Evolutionary conservation across 2,113 vertebrate genomes (phyloP), one percentile per base, ranked within the genome.

Genomic region (Stegastes partitus): DNA sequence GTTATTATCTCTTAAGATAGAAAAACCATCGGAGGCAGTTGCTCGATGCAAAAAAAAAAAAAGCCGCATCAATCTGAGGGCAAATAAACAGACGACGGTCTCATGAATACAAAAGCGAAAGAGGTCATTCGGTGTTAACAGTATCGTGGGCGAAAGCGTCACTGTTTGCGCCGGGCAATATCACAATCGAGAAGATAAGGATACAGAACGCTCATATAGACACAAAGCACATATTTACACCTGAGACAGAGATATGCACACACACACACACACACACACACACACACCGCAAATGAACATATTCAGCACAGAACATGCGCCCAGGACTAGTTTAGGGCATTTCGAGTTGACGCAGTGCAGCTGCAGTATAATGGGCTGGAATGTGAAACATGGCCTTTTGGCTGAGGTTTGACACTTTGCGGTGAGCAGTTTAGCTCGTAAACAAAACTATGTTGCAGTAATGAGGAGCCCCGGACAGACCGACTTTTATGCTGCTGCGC

Each of bases 311-410:
- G 57, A 73, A 31, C 11, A 49, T 50, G 59, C 2, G 45, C 26
- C 50, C 63, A 26, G 34, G 37, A 66, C 37, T 59, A 26, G 62
- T 75, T 49, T 12, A 2, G 62, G 61, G 59, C 64, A 75, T 47
- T 83, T 63, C 31, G 34, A 50, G 57, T 82, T 79, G 80, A 76
- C 2, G 58, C 86, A 75, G 75, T 63, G 74, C 79, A 90, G 86
- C 90, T 59, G 79, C 34, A n/a, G 77, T 11, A 70, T 78, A 89
- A 91, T 85, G 68, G 80, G 66, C 73, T 82, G 71, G 85, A 91
- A 85, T 90, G 88, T 91, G 83, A 91, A 72, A 81, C 85, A 84
- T 47, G 80, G 82, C 67, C 89, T 81, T 75, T 87, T 73, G 77
- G 78, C 80, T 71, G 74, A 79, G 80, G 82, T 84, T 81, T 86